Evolutionary conservation across 2,888 invertebrate species (phyloP).

Genomic region (Plagodis dolabraria): DNA sequence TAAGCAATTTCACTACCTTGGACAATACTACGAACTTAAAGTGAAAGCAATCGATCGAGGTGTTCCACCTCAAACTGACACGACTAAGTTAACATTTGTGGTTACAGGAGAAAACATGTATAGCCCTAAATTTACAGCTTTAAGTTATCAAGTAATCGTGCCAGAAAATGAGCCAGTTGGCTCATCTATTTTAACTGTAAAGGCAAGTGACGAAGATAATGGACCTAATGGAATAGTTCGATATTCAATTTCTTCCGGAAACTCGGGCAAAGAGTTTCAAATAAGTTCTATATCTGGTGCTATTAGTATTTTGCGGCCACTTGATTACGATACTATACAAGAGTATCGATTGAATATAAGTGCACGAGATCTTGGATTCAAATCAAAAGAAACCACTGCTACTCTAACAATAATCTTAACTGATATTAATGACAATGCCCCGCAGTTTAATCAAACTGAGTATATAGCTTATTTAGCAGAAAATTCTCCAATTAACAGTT

Average conservation of each 20-base stretch:
- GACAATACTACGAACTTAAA: constrained; percentile 87
- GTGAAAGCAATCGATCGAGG: constrained; percentile 94
- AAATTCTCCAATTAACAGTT: constrained; percentile 90
- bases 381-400: constrained; percentile 90
- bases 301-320: constrained; percentile 90
- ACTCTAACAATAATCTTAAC: constrained; percentile 94
- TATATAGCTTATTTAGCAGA: constrained; percentile 93
- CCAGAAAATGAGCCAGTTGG: constrained; percentile 96
- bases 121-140: constrained; percentile 92
- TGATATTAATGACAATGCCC: constrained; percentile 97
- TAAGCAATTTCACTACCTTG: constrained; percentile 83
- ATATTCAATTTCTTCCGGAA: constrained; percentile 93
- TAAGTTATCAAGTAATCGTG: constrained; percentile 95
- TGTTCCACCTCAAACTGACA: constrained; percentile 93
- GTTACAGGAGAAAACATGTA: constrained; percentile 94
- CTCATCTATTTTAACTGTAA: constrained; percentile 92
- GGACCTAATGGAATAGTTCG: constrained; percentile 96
- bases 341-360: constrained; percentile 95
- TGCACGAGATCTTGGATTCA: constrained; percentile 94
- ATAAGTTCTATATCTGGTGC: constrained; percentile 91
- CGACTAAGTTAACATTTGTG: constrained; percentile 89
- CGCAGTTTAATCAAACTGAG: constrained; percentile 90
- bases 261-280: constrained; percentile 91
- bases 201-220: constrained; percentile 92
- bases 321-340: constrained; percentile 94